These are phyloP conservation scores for Amazona guildingii DNA, from an alignment of 2,113 vertebrate genomes.

Conservation along the genomic window DNA sequence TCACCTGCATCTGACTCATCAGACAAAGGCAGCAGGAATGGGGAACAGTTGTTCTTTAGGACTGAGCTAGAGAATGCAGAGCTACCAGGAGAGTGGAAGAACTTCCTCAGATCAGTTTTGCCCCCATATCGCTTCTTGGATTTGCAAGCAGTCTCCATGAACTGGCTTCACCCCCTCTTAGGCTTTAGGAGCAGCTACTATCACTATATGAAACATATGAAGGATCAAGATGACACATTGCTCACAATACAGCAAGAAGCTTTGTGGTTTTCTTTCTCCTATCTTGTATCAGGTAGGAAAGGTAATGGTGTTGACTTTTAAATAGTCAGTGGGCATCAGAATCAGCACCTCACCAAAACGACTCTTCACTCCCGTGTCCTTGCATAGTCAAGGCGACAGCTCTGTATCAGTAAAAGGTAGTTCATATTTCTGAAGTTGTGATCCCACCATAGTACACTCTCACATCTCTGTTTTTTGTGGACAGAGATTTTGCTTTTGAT, in stretches of 20 bases:
- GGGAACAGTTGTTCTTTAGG: not conserved
- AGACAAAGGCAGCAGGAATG: not conserved
- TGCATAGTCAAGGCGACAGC: not conserved
- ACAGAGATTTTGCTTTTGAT: not conserved
- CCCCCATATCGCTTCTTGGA: not conserved
- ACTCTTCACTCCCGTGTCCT: not conserved
- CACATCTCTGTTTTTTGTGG: not conserved
- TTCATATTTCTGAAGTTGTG: not conserved
- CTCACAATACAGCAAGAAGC: not conserved
- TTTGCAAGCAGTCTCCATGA: not conserved
- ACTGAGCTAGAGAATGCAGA: not conserved
- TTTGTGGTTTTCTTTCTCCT: not conserved
- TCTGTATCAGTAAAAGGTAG: not conserved
- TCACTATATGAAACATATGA: accelerated
- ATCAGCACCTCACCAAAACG: not conserved
- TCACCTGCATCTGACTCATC: not conserved
- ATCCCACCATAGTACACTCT: not conserved
- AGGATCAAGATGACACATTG: not conserved
- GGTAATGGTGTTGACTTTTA: not conserved
- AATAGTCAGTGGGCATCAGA: not conserved
- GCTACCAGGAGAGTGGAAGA: not conserved
- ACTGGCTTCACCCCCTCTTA: not conserved
- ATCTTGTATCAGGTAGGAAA: not conserved
- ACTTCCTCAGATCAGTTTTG: not conserved
- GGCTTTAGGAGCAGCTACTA: not conserved